Conservation (phyloP, 2,888 invertebrate species). For the Pecten maximus region DNA sequence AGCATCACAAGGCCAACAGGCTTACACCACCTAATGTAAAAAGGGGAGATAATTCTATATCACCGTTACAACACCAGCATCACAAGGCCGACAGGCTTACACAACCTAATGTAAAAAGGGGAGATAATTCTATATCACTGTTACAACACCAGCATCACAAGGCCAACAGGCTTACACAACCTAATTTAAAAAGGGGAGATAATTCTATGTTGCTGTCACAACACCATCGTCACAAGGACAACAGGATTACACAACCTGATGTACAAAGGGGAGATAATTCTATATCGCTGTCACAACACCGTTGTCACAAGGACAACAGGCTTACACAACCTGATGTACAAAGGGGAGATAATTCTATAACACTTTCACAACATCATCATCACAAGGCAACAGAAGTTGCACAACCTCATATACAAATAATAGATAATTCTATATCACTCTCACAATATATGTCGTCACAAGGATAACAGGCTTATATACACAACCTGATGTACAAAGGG, state of each 20-base stretch:
- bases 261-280: not conserved
- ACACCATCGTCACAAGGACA: not conserved
- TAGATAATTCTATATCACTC: too few relatives aligned
- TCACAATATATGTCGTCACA: constrained; percentile 63
- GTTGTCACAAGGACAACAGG: not conserved
- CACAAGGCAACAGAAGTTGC: not conserved
- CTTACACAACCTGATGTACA: not conserved
- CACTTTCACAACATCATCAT: too few relatives aligned
- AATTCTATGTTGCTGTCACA: not conserved
- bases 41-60: not conserved
- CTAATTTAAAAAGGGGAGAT: constrained; percentile 58
- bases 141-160: constrained; percentile 53
- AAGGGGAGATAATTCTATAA: not conserved
- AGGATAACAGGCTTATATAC: constrained; percentile 41
- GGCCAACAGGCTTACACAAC: constrained; percentile 67
- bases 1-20: constrained; percentile 56
- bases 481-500: not conserved
- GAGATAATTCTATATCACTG: not conserved
- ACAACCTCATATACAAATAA: not conserved
- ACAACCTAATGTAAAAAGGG: constrained; percentile 66
- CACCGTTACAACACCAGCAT: not conserved
- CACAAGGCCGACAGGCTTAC: constrained; percentile 66
- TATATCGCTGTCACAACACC: too few relatives aligned
- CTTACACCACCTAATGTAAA: constrained; percentile 72
- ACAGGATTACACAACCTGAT: not conserved